These are phyloP conservation scores for Tetragnatha versicolor DNA, from an alignment of 1,140 invertebrate species.

Conservation along the genomic window DNA sequence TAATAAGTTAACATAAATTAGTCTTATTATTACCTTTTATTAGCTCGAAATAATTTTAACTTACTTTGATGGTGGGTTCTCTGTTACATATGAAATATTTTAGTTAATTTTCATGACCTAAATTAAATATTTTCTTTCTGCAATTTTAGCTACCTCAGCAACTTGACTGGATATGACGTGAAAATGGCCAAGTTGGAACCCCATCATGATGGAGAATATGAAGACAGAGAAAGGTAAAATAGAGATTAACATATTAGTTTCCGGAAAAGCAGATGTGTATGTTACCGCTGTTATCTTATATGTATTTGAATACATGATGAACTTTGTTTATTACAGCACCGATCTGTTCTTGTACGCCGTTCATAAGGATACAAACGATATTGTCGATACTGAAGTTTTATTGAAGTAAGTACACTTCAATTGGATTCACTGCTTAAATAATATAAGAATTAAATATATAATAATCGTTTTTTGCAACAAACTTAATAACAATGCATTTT, in stretches of 20 bases:
- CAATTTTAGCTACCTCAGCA: slow-evolving; percentile 69
- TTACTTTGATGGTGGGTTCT: too few species aligned
- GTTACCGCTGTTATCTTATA: too few species aligned
- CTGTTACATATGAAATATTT: too few species aligned
- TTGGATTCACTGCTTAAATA: not conserved
- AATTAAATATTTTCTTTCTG: too few species aligned
- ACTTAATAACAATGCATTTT: slow-evolving; percentile 35
- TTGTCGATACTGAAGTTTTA: slow-evolving; percentile 80
- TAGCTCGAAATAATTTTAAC: too few species aligned
- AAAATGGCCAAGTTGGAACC: slow-evolving; percentile 79
- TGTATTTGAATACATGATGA: too few species aligned
- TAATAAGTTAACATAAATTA: too few species aligned
- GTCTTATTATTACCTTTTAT: too few species aligned
- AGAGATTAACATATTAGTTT: too few species aligned
- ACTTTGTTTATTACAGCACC: slow-evolving; percentile 70
- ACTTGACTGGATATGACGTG: slow-evolving; percentile 78
- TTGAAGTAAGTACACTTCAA: slow-evolving; percentile 70
- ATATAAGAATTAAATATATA: not conserved
- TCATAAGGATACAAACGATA: slow-evolving; percentile 78
- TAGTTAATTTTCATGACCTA: too few species aligned
- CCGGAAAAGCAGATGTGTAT: too few species aligned
- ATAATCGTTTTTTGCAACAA: not conserved
- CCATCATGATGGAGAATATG: slow-evolving; percentile 70
- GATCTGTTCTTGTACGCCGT: slow-evolving; percentile 85
- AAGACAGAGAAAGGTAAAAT: slow-evolving; percentile 72